phyloP scores from a whole-genome alignment of 1,140 invertebrate genomes.

The Pogonus chalceus region DNA sequence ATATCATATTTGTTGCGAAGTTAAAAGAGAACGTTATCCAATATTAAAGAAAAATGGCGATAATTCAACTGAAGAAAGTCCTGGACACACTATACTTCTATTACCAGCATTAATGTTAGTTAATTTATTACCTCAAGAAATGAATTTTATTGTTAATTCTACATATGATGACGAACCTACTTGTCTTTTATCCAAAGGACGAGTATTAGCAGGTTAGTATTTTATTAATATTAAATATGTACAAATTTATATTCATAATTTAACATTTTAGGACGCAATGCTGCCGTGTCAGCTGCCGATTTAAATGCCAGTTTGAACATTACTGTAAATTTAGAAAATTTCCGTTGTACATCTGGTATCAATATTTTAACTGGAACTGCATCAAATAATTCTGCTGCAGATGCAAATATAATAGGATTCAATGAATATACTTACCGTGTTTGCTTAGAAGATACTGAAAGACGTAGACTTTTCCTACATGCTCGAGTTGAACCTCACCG shows the following conservation, averaged over 20 bases:
- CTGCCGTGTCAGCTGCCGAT: conserved; percentile 39
- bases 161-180: neutral
- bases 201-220: neutral
- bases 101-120: conserved; percentile 72
- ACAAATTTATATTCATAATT: neutral
- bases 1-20: conserved; percentile 67
- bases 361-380: conserved; percentile 46
- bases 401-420: no score
- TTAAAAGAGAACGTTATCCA: conserved; percentile 72
- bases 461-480: conserved; percentile 63
- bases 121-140: conserved; percentile 66
- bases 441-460: conserved; percentile 56
- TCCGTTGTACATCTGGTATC: conserved; percentile 32
- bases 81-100: conserved; percentile 77
- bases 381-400: conserved; percentile 40
- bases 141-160: conserved; percentile 48
- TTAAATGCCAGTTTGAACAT: conserved; percentile 59
- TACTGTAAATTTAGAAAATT: conserved; percentile 71
- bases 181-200: neutral
- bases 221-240: no score
- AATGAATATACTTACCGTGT: conserved; percentile 40
- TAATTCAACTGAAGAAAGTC: conserved; percentile 41
- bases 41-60: no score
- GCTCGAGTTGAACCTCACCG: conserved; percentile 34
- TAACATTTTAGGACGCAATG: conserved; percentile 35